Conservation (phyloP, 2,888 invertebrate species). For the Antheraea assamensis region DNA sequence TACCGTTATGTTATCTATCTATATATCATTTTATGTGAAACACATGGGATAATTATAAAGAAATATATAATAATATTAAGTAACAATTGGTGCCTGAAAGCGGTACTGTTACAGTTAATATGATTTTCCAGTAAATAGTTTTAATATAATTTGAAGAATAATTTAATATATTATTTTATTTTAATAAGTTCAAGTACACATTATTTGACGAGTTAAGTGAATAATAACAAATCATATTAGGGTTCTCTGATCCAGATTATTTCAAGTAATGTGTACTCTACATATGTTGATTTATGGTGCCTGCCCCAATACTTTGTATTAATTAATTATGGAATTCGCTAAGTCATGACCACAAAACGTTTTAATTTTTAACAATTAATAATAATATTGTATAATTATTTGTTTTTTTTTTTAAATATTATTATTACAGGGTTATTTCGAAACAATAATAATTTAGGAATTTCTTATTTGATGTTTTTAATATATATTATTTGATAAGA, state of each 20-base stretch:
- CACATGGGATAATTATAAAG: neutral
- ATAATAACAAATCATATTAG: neutral
- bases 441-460: slow-evolving; percentile 28
- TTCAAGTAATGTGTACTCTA: slow-evolving; percentile 22
- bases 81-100: slow-evolving; percentile 35
- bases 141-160: slow-evolving; percentile 49
- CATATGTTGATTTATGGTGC: slow-evolving; percentile 15
- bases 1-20: neutral
- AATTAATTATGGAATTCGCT: slow-evolving; percentile 28
- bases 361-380: slow-evolving; percentile 32
- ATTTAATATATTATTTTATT: slow-evolving; percentile 58
- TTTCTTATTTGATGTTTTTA: neutral
- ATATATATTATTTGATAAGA: slow-evolving; percentile 7
- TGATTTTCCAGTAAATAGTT: slow-evolving; percentile 35
- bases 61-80: neutral
- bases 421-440: slow-evolving; percentile 52
- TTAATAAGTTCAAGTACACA: slow-evolving; percentile 38
- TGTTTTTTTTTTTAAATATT: slow-evolving; percentile 27
- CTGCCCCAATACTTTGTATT: neutral
- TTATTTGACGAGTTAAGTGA: slow-evolving; percentile 27
- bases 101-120: slow-evolving; percentile 47
- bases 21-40: slow-evolving; percentile 5
- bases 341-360: slow-evolving; percentile 39
- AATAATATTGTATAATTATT: slow-evolving; percentile 1
- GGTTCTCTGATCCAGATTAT: neutral